These are phyloP conservation scores for Vesta saturnalis DNA, from an alignment of 2,888 invertebrate species.

Conservation along the genomic window DNA sequence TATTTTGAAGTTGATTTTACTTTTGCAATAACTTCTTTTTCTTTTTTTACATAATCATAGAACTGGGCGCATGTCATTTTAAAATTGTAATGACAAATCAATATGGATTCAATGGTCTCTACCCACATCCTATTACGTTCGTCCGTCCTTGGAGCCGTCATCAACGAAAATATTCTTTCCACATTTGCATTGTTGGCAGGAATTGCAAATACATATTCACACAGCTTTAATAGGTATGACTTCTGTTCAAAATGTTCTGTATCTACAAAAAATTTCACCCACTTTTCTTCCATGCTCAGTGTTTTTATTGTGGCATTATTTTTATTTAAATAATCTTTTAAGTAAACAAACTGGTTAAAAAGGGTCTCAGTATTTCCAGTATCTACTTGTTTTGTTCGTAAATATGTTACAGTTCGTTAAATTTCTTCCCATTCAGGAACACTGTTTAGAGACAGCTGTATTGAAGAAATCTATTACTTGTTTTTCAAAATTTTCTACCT, in stretches of 20 bases:
- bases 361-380: slow-evolving; percentile 4
- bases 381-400: slow-evolving; percentile 12
- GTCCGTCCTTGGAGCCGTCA: slow-evolving; percentile 35
- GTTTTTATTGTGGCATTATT: slow-evolving; percentile 11
- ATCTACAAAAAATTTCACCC: slow-evolving; percentile 12
- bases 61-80: slow-evolving; percentile 9
- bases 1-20: slow-evolving; percentile 1
- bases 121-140: slow-evolving; percentile 30
- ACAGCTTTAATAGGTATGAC: slow-evolving; percentile 25
- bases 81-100: slow-evolving; percentile 15
- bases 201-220: slow-evolving; percentile 30
- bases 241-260: slow-evolving; percentile 7
- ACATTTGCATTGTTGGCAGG: slow-evolving; percentile 33
- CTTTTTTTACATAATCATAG: slow-evolving; percentile 12
- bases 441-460: slow-evolving; percentile 7
- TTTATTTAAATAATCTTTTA: slow-evolving; percentile 11
- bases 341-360: slow-evolving; percentile 11
- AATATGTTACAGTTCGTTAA: slow-evolving; percentile 11
- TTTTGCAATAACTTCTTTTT: slow-evolving; percentile 10
- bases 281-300: slow-evolving; percentile 13
- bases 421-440: slow-evolving; percentile 4
- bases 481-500: slow-evolving; percentile 7
- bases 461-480: slow-evolving; percentile 13
- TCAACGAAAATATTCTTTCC: slow-evolving; percentile 39
- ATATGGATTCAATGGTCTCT: slow-evolving; percentile 8